Conservation (phyloP, 2,113 vertebrate species). For the Archilochus colubris region DNA sequence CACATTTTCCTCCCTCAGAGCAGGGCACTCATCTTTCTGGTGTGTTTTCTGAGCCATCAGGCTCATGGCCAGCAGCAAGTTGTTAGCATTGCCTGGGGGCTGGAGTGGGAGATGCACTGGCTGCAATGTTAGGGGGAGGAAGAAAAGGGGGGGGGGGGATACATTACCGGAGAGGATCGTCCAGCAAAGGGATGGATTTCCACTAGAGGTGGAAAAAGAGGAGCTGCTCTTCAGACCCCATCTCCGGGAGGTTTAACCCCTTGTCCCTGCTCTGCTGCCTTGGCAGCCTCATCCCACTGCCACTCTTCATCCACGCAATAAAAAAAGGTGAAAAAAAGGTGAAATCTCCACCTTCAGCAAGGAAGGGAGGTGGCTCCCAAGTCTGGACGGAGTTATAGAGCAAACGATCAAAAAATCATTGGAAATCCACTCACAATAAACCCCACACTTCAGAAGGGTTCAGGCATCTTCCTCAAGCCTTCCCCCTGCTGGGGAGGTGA, state of each 20-base stretch:
- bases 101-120: not conserved
- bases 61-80: not conserved
- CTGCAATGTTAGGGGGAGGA: not conserved
- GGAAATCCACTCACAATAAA: not conserved
- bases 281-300: not conserved
- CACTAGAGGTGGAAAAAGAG: not conserved
- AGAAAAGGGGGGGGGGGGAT: too few relatives aligned
- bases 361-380: not conserved
- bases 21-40: not conserved
- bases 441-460: not conserved
- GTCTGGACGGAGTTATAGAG: not conserved
- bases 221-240: not conserved
- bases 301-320: fast-evolving
- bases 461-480: not conserved
- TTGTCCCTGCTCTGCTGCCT: fast-evolving
- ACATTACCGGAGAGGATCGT: not conserved
- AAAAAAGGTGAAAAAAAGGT: not conserved
- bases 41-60: not conserved
- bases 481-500: not conserved
- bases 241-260: not conserved
- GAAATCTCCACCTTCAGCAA: not conserved
- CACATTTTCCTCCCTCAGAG: not conserved
- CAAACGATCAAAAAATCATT: not conserved
- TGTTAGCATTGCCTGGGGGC: not conserved
- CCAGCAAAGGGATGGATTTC: not conserved